Base-by-base conservation (phyloP, 2,797 vertebrate genomes). In the Bufotes viridis region DNA sequence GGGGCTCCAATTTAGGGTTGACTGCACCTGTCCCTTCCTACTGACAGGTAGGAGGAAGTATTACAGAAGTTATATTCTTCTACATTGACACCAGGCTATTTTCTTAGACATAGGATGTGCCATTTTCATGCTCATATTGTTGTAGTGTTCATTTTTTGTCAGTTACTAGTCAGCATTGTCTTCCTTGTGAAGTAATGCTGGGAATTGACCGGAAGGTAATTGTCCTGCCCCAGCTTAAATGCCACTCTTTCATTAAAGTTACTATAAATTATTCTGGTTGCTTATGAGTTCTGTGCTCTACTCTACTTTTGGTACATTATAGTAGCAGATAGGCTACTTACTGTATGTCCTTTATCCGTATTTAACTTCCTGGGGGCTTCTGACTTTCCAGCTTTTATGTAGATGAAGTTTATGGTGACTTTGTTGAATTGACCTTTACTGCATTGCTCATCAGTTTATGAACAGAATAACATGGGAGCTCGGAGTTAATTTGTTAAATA, bases 401-500 rank as follows among this genome's bases (percentile, higher is more conserved):
- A 49, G 12, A 51, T 13, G 17, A 76, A 76, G 20, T 53, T 76
- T n/a, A n/a, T 51, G 34, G 79, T 65, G 12, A 65, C 82, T 74
- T 74, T n/a, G 69, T 60, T 84, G 69, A 15, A 24, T 26, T 84
- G 82, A 60, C 82, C 29, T 74, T 84, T 84, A 6, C 69, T 29
- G 76, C 26, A 69, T 12, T 86, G 58, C 22, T 84, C 0, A 9
- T 29, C 13, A 26, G 51, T 78, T 55, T 69, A 70, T 70, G 53
- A 69, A 60, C 24, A 24, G 51, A 22, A 67, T 20, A 63, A 83
- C 49, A 67, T 18, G 70, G 61, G 60, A 83, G 72, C 49, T 74
- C 49, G 61, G 75, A 26, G 81, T 24, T 87, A 87, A 87, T 87
- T 78, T 57, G 61, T 83, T 83, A 76, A 69, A 78, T 83, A 83